These are phyloP conservation scores for Myotis vivesi DNA, from an alignment of 2,797 vertebrate genomes.

Conservation along the genomic window DNA sequence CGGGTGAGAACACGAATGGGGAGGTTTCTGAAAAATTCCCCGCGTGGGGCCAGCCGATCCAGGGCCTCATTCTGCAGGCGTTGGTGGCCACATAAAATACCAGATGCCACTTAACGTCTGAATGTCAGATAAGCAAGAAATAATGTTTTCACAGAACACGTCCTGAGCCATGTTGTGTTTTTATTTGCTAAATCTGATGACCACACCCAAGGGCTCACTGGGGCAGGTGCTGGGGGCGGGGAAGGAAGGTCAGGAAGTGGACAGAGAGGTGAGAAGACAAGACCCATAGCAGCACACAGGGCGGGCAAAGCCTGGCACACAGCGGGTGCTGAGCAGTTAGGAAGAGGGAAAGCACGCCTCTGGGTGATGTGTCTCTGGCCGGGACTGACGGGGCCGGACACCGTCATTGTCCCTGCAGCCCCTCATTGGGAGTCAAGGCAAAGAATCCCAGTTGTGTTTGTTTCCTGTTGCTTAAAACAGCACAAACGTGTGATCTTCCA, in stretches of 20 bases:
- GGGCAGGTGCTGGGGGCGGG: rapidly evolving
- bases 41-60: neutral
- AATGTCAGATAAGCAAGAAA: neutral
- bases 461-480: neutral
- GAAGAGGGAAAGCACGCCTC: neutral
- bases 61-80: neutral
- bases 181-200: neutral
- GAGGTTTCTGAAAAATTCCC: neutral
- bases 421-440: neutral
- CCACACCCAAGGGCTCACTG: neutral
- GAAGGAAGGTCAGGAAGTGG: neutral
- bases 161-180: neutral
- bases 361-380: neutral
- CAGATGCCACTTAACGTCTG: neutral
- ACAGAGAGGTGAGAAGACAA: neutral
- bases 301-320: rapidly evolving
- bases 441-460: neutral
- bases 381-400: neutral
- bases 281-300: neutral
- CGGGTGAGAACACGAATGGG: neutral
- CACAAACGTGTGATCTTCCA: neutral
- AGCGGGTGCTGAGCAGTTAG: neutral
- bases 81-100: neutral
- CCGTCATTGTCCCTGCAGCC: neutral
- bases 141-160: neutral